These are phyloP conservation scores for Lagopus leucura DNA, from an alignment of 2,113 vertebrate species.

Conservation along the genomic window DNA sequence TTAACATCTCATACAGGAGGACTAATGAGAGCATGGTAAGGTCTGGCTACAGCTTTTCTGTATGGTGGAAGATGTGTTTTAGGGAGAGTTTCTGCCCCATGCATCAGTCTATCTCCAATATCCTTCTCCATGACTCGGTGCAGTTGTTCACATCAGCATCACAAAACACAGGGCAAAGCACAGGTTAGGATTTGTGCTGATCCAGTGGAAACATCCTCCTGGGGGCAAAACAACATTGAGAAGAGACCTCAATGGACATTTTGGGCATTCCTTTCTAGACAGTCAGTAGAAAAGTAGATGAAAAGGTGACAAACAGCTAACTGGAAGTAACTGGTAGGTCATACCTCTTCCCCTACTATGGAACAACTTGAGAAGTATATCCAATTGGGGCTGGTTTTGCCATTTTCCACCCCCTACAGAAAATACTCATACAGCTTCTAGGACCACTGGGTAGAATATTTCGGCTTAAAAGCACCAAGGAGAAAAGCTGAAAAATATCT, in stretches of 20 bases:
- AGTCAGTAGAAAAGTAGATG: neutral
- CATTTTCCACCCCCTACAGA: neutral
- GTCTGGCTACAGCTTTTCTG: neutral
- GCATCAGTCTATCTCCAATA: neutral
- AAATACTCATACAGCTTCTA: neutral
- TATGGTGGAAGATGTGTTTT: accelerated
- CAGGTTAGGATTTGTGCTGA: neutral
- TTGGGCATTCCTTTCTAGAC: too few relatives aligned
- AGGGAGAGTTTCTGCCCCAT: neutral
- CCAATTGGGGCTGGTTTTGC: neutral
- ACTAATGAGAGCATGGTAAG: neutral
- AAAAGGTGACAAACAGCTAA: neutral
- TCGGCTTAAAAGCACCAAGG: neutral
- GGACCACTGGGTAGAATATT: neutral
- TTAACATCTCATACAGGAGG: neutral
- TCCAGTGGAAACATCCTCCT: too few relatives aligned
- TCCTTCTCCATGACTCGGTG: neutral
- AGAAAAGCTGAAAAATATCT: neutral
- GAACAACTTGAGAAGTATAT: neutral
- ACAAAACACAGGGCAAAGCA: neutral
- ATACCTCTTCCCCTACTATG: neutral
- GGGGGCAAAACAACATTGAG: neutral
- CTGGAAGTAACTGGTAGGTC: neutral
- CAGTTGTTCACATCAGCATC: neutral
- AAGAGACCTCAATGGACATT: neutral